Conservation (phyloP, 2,888 invertebrate genomes). For the Platynereis dumerilii region DNA sequence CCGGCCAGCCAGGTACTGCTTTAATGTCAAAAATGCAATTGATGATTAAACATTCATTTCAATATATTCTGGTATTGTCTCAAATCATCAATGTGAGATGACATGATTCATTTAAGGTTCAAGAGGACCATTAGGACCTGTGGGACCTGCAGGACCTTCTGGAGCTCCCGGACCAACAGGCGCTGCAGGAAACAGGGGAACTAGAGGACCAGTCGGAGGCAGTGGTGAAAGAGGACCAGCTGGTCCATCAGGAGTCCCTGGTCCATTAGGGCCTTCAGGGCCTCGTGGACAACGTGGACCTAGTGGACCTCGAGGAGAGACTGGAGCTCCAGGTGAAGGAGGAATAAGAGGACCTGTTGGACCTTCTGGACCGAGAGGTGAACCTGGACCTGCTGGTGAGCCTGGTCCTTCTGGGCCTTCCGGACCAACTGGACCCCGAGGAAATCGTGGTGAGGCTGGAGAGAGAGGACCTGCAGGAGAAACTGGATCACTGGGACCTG, state of each 20-base stretch:
- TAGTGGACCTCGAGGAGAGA: conserved; percentile 30
- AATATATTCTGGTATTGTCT: conserved; percentile 7
- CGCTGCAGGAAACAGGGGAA: conserved; percentile 10
- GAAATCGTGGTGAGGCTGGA: conserved; percentile 26
- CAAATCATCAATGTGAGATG: background rate
- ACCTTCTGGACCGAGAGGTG: conserved; percentile 23
- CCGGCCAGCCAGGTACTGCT: conserved; percentile 12
- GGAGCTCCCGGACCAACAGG: conserved; percentile 66
- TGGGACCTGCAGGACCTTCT: conserved; percentile 59
- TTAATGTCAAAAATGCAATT: background rate
- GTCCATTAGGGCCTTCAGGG: conserved; percentile 15
- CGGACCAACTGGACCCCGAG: conserved; percentile 15
- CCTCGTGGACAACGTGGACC: conserved; percentile 33
- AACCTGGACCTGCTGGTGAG: conserved; percentile 19
- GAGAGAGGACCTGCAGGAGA: conserved; percentile 7
- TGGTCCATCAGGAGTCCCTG: conserved; percentile 13
- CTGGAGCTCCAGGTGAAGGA: conserved; percentile 15
- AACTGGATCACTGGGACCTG: background rate
- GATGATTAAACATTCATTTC: background rate
- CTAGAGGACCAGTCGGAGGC: background rate
- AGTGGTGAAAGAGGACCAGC: conserved; percentile 18
- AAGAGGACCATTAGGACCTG: conserved; percentile 5
- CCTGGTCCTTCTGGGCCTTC: conserved; percentile 15
- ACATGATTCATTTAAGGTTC: background rate
- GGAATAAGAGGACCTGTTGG: conserved; percentile 27